Evolutionary conservation across 1,140 invertebrate species (phyloP).

Genomic region (Riptortus pedestris): DNA sequence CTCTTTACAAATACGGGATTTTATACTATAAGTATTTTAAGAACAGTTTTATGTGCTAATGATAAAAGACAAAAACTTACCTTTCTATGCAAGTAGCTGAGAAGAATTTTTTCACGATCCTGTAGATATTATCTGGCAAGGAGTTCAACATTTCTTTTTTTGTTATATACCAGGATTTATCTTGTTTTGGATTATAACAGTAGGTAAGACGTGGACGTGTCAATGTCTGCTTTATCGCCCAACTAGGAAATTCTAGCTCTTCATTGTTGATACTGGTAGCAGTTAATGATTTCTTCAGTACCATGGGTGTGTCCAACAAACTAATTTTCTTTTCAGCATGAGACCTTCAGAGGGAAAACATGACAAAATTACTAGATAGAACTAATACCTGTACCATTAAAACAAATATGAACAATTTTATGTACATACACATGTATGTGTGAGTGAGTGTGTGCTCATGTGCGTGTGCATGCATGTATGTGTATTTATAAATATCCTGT

Average conservation of each 20-base stretch:
- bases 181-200: constrained; percentile 3
- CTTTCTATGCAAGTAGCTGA: background rate
- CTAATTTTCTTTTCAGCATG: constrained; percentile 18
- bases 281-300: constrained; percentile 18
- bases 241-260: constrained; percentile 18
- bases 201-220: constrained; percentile 5
- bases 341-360: background rate
- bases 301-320: constrained; percentile 28
- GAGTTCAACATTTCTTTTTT: constrained; percentile 16
- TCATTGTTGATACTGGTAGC: background rate
- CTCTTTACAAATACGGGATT: too few relatives aligned
- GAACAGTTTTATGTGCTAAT: too few relatives aligned
- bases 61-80: background rate
- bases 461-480: too few relatives aligned
- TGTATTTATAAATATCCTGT: too few relatives aligned
- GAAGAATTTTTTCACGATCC: constrained; percentile 19
- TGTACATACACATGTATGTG: too few relatives aligned
- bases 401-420: too few relatives aligned
- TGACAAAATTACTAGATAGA: background rate
- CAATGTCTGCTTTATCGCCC: background rate
- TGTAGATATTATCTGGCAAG: constrained; percentile 15
- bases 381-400: too few relatives aligned
- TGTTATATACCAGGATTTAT: constrained; percentile 4
- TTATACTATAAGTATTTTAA: too few relatives aligned
- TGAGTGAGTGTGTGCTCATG: too few relatives aligned